A percentile compares a stretch with the other conserved stretches of the same genome.
phyloP scores from a whole-genome alignment of 2,888 invertebrate species.

The Phrixothrix hirtus region DNA sequence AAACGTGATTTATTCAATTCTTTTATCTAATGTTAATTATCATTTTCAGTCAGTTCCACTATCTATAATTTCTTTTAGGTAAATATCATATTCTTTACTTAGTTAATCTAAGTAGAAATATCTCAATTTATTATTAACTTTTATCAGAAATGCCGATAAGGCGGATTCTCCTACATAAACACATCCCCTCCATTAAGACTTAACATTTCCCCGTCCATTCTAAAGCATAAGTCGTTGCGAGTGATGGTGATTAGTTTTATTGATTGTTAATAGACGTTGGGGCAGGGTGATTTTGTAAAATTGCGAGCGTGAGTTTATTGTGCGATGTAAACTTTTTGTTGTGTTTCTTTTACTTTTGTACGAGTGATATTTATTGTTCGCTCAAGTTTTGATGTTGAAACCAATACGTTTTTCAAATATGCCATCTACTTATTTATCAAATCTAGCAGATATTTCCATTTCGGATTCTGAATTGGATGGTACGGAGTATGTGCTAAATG shows the following conservation, averaged over 20 bases:
- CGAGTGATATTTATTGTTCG: not conserved
- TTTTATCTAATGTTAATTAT: too few relatives aligned
- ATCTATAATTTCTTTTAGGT: too few relatives aligned
- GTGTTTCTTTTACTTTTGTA: not conserved
- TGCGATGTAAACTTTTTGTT: not conserved
- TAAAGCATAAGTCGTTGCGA: conserved; percentile 12
- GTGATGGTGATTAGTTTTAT: conserved; percentile 10
- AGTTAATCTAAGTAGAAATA: too few relatives aligned
- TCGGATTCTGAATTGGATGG: conserved; percentile 61
- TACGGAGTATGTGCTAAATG: conserved; percentile 65
- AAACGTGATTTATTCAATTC: too few relatives aligned
- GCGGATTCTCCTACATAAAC: conserved; percentile 41
- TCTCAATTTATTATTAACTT: conserved; percentile 20
- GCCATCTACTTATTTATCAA: conserved; percentile 32
- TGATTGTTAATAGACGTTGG: conserved; percentile 1
- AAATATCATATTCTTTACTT: too few relatives aligned
- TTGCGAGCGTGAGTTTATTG: not conserved
- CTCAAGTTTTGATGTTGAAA: conserved; percentile 1
- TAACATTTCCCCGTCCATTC: conserved; percentile 22
- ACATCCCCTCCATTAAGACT: conserved; percentile 35
- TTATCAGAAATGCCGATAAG: conserved; percentile 28
- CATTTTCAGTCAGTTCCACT: too few relatives aligned
- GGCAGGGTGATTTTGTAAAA: not conserved
- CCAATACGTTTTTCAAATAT: conserved; percentile 18
- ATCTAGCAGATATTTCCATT: conserved; percentile 36